A percentile compares a stretch with the other conserved stretches of the same genome.
Conservation (phyloP, 2,888 invertebrate species). For the Camptogramma bilineatum region DNA sequence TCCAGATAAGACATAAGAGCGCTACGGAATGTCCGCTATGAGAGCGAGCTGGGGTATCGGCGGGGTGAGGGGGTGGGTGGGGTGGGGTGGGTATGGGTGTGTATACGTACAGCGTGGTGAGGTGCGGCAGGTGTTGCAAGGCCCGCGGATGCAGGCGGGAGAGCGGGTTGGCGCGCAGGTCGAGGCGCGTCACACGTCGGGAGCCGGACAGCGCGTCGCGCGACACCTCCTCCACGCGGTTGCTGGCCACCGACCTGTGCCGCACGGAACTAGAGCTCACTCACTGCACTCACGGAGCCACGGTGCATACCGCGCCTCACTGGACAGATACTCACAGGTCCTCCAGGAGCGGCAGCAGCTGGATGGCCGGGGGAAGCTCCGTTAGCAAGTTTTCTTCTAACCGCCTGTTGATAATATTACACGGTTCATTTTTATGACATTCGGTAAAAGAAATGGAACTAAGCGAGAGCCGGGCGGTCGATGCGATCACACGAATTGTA, state of each 20-base stretch:
- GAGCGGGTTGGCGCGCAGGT: slow-evolving; percentile 91
- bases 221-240: slow-evolving; percentile 91
- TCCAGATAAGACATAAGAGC: slow-evolving; percentile 1
- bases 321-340: slow-evolving; percentile 90
- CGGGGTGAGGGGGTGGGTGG: not conserved
- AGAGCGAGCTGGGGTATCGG: no score
- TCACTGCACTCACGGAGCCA: not conserved
- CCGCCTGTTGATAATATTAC: slow-evolving; percentile 57
- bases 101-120: slow-evolving; percentile 75
- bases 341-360: slow-evolving; percentile 90
- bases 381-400: slow-evolving; percentile 81
- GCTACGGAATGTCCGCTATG: no score
- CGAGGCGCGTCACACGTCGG: slow-evolving; percentile 86
- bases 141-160: slow-evolving; percentile 88
- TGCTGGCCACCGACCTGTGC: slow-evolving; percentile 92
- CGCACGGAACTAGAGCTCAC: slow-evolving; percentile 7
- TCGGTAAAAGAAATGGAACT: no score
- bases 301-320: not conserved
- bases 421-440: not conserved
- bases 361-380: slow-evolving; percentile 91
- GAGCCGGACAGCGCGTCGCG: slow-evolving; percentile 89
- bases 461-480: no score
- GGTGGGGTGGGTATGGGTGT: not conserved
- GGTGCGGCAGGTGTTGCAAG: slow-evolving; percentile 89
- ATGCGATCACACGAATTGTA: no score